These are phyloP conservation scores for Semotilus atromaculatus DNA, from an alignment of 2,797 vertebrate species.

Conservation along the genomic window DNA sequence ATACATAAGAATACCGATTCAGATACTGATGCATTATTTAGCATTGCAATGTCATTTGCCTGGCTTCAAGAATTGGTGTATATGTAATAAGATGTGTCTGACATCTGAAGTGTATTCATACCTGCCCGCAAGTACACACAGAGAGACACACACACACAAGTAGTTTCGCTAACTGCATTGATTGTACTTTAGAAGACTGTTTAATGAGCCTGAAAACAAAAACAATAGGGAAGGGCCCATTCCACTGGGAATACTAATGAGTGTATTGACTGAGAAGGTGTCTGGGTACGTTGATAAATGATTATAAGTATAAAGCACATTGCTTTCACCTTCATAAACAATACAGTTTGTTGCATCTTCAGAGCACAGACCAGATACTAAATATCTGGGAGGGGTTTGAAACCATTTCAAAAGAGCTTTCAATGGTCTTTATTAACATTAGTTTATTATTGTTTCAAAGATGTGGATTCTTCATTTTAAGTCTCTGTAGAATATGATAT, in stretches of 20 bases:
- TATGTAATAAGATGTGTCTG: neutral
- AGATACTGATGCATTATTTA: neutral
- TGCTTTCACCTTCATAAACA: conserved; percentile 56
- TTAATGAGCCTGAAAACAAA: conserved; percentile 66
- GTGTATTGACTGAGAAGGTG: conserved; percentile 64
- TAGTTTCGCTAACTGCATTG: conserved; percentile 58
- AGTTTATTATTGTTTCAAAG: conserved; percentile 27
- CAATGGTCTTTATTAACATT: neutral
- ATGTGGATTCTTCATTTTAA: neutral
- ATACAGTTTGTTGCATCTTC: conserved; percentile 30
- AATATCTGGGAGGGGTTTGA: neutral
- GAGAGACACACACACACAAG: conserved; percentile 25
- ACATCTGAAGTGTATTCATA: neutral
- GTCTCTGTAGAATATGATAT: neutral
- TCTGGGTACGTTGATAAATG: conserved; percentile 64
- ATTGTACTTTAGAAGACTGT: conserved; percentile 65
- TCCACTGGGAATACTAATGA: conserved; percentile 65
- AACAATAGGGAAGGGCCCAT: conserved; percentile 61
- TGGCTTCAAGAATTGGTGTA: neutral
- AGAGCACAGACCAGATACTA: conserved; percentile 19
- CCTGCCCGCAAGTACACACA: conserved; percentile 16
- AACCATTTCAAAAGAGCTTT: neutral
- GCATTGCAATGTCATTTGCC: conserved; percentile 19
- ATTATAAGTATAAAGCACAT: conserved; percentile 53
- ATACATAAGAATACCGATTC: neutral